Conservation (phyloP, 2,888 invertebrate species). For the Ligdia adustata region DNA sequence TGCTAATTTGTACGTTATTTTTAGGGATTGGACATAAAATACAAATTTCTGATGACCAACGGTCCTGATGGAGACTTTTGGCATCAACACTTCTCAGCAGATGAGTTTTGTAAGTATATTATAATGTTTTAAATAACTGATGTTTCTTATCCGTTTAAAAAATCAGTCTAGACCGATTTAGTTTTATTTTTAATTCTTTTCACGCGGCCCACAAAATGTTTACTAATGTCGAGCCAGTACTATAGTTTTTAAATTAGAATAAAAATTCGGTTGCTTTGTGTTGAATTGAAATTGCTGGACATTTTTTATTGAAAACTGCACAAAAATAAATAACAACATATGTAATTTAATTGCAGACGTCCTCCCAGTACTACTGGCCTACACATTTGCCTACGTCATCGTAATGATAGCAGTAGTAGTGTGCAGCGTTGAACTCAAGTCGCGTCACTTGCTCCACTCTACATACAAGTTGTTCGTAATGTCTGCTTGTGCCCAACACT, state of each 20-base stretch:
- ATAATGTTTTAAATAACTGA: too few species aligned
- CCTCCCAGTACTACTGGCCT: constrained; percentile 91
- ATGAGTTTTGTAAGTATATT: constrained; percentile 93
- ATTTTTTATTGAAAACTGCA: too few species aligned
- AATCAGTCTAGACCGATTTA: too few species aligned
- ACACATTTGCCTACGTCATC: constrained; percentile 88
- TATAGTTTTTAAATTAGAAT: too few species aligned
- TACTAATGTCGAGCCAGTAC: too few species aligned
- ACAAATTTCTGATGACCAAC: constrained; percentile 94
- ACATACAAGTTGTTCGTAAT: constrained; percentile 94
- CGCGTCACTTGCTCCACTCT: constrained; percentile 92
- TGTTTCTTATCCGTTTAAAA: too few species aligned
- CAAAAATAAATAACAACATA: too few species aligned
- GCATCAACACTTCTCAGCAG: constrained; percentile 96
- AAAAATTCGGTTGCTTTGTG: too few species aligned
- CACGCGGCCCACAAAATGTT: too few species aligned
- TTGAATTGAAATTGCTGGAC: too few species aligned
- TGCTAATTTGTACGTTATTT: constrained; percentile 35
- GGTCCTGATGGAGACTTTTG: constrained; percentile 91
- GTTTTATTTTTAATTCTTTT: too few species aligned
- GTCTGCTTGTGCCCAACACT: constrained; percentile 88
- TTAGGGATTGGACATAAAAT: constrained; percentile 90
- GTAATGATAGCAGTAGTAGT: constrained; percentile 89
- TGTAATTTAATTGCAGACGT: constrained; percentile 95
- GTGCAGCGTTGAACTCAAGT: constrained; percentile 89